A percentile compares a stretch with the other conserved stretches of the same genome.
Evolutionary conservation across 2,113 vertebrate genomes (phyloP).

Genomic region (Rhegmatorhina hoffmannsi): DNA sequence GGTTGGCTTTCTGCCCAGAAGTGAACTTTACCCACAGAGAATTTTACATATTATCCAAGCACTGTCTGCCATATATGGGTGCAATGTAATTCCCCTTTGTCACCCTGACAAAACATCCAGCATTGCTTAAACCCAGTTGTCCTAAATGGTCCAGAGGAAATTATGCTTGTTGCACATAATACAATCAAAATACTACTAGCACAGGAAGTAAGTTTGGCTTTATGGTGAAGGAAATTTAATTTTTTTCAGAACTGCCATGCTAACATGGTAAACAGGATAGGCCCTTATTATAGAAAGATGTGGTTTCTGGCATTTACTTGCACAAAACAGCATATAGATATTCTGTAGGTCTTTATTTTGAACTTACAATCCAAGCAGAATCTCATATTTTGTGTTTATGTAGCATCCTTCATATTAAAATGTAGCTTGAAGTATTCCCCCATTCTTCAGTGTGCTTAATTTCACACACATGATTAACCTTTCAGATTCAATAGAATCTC

Average conservation of each 20-base stretch:
- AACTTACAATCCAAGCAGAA: background rate
- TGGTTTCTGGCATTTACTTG: background rate
- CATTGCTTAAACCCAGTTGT: background rate
- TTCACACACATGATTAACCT: background rate
- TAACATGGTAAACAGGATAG: background rate
- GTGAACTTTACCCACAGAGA: constrained; percentile 54
- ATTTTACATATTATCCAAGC: background rate
- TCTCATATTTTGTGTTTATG: background rate
- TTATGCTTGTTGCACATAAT: background rate
- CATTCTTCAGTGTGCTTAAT: background rate
- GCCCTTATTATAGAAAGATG: background rate
- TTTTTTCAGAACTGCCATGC: background rate
- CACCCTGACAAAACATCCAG: background rate
- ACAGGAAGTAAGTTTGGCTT: background rate
- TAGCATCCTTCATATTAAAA: background rate
- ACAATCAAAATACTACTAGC: background rate
- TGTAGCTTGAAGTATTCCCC: background rate
- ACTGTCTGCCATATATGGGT: constrained; percentile 1
- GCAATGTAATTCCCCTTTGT: constrained; percentile 7
- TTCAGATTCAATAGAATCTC: background rate
- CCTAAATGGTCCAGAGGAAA: background rate
- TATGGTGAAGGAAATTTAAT: background rate
- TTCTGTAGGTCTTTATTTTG: background rate
- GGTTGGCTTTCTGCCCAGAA: constrained; percentile 60
- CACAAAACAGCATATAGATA: background rate